Evolutionary conservation across 2,113 vertebrate species (phyloP).

Genomic region (Phyllostomus hastatus): DNA sequence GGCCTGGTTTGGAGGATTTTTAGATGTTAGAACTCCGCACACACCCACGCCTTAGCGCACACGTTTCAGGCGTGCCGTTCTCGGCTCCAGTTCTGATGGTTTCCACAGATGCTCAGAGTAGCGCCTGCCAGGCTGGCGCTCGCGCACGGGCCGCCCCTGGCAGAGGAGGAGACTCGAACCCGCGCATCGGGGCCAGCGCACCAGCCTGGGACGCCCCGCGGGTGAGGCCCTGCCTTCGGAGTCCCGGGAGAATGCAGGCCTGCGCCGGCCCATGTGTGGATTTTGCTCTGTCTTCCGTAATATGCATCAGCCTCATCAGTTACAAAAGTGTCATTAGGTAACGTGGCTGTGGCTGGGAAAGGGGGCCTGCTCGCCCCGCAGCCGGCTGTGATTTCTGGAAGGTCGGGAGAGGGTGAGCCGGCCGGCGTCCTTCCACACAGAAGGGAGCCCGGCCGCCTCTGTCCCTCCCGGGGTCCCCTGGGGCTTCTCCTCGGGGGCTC

Average conservation of each 20-base stretch:
- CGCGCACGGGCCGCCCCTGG: too few relatives aligned
- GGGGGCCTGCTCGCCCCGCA: neutral
- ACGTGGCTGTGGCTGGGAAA: neutral
- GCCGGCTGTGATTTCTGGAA: neutral
- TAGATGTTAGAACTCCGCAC: neutral
- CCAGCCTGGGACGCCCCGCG: neutral
- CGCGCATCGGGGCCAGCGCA: neutral
- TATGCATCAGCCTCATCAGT: neutral
- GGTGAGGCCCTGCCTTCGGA: neutral
- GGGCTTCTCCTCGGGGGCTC: too few relatives aligned
- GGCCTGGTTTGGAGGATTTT: neutral
- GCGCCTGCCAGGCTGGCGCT: neutral
- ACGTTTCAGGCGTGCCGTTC: neutral
- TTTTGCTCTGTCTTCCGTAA: neutral
- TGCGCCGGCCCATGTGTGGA: too few relatives aligned
- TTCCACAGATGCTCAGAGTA: neutral
- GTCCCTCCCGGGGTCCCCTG: neutral
- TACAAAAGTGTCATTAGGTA: neutral
- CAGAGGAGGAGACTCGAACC: neutral
- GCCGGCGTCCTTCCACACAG: rapidly evolving
- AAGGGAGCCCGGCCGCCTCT: neutral
- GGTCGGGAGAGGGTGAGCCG: neutral
- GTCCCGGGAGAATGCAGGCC: neutral
- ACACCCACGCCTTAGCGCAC: neutral
- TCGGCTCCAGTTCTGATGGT: neutral